Evolutionary conservation across 2,797 vertebrate genomes (phyloP).

Genomic region (Perdix hodgsoniae): DNA sequence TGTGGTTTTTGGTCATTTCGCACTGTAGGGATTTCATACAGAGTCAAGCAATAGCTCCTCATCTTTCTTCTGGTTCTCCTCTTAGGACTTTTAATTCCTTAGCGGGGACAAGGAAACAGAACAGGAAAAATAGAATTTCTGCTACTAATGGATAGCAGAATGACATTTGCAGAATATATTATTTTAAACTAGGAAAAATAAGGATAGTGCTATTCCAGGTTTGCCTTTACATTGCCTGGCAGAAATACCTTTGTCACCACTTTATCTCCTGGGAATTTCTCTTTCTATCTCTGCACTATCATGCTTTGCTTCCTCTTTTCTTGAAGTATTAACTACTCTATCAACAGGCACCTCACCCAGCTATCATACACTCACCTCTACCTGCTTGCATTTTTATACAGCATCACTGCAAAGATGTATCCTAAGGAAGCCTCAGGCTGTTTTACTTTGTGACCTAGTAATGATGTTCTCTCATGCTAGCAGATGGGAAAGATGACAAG

Average conservation of each 20-base stretch:
- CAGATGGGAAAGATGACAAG: constrained; percentile 45
- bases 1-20: constrained; percentile 7
- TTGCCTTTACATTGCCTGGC: neutral
- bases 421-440: constrained; percentile 29
- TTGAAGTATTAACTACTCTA: neutral
- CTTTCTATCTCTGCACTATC: neutral
- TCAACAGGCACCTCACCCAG: neutral
- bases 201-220: neutral
- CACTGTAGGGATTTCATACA: neutral
- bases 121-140: neutral
- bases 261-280: neutral
- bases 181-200: neutral
- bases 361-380: neutral
- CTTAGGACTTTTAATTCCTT: neutral
- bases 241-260: neutral
- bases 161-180: neutral
- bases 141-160: neutral
- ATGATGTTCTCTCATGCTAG: constrained; percentile 39
- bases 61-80: constrained; percentile 34
- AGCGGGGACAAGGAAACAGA: neutral
- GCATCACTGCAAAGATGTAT: neutral
- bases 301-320: neutral
- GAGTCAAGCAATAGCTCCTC: constrained; percentile 39
- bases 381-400: neutral
- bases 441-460: constrained; percentile 31